Evolutionary conservation across 2,888 invertebrate genomes (phyloP).

Genomic region (Platerodrilus igneus): DNA sequence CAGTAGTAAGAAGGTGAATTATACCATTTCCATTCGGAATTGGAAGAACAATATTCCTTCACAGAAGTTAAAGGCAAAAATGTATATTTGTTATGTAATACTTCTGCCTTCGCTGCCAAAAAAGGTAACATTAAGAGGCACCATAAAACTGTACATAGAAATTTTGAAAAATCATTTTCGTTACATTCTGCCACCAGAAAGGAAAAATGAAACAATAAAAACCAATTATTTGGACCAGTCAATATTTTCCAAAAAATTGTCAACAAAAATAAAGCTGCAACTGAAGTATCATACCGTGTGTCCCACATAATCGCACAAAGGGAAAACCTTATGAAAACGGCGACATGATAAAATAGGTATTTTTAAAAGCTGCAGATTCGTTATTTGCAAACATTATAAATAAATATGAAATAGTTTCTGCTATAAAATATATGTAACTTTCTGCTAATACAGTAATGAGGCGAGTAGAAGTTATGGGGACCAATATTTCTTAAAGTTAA

Average conservation of each 20-base stretch:
- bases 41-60: neutral
- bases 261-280: constrained; percentile 9
- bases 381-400: constrained; percentile 22
- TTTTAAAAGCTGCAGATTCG: constrained; percentile 10
- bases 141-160: constrained; percentile 7
- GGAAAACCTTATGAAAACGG: constrained; percentile 20
- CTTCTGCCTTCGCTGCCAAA: constrained; percentile 2
- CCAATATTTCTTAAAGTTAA: constrained; percentile 12
- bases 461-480: constrained; percentile 12
- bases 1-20: constrained; percentile 1
- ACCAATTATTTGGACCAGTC: neutral
- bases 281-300: constrained; percentile 12
- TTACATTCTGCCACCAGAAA: constrained; percentile 12
- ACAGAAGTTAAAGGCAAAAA: constrained; percentile 7
- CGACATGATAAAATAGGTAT: constrained; percentile 17
- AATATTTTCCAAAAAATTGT: constrained; percentile 10
- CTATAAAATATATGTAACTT: constrained; percentile 23
- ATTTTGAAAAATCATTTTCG: constrained; percentile 13
- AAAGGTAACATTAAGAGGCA: constrained; percentile 8
- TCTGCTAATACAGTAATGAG: constrained; percentile 21
- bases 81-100: constrained; percentile 13
- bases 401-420: constrained; percentile 24
- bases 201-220: constrained; percentile 10
- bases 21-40: constrained; percentile 3
- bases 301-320: constrained; percentile 19